Evolutionary conservation across 1,140 invertebrate genomes (phyloP).

Genomic region (Drosophila biarmipes): DNA sequence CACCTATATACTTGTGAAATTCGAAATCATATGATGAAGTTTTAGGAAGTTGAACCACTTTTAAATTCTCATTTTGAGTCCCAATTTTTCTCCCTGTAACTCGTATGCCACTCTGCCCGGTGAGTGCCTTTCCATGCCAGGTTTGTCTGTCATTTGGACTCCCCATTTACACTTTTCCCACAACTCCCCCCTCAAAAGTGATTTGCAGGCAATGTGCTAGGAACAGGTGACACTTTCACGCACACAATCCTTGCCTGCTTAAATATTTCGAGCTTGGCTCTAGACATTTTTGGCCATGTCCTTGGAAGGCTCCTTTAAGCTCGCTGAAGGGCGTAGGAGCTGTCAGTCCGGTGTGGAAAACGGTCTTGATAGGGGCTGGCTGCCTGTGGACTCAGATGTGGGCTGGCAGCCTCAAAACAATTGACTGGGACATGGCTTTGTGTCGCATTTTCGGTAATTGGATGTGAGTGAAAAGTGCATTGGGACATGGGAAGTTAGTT

Average conservation of each 20-base stretch:
- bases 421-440: conserved; percentile 44
- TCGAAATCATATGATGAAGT: too few species aligned
- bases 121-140: conserved; percentile 34
- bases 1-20: too few species aligned
- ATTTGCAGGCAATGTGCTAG: conserved; percentile 53
- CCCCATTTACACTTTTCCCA: conserved; percentile 59
- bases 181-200: conserved; percentile 36
- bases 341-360: conserved; percentile 60
- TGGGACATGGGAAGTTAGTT: conserved; percentile 18
- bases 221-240: conserved; percentile 47
- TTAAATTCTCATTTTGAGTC: too few species aligned
- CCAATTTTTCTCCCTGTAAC: conserved; percentile 3
- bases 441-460: conserved; percentile 38
- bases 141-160: conserved; percentile 20
- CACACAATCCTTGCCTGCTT: conserved; percentile 32
- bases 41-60: too few species aligned
- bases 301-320: conserved; percentile 9
- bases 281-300: conserved; percentile 36
- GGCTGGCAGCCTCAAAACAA: conserved; percentile 38
- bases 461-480: conserved; percentile 46
- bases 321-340: conserved; percentile 24
- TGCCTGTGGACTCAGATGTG: conserved; percentile 27
- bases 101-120: background rate
- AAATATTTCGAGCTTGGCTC: conserved; percentile 14
- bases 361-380: conserved; percentile 39